Evolutionary conservation across 2,113 vertebrate species (phyloP).

Genomic region (Zootoca vivipara): DNA sequence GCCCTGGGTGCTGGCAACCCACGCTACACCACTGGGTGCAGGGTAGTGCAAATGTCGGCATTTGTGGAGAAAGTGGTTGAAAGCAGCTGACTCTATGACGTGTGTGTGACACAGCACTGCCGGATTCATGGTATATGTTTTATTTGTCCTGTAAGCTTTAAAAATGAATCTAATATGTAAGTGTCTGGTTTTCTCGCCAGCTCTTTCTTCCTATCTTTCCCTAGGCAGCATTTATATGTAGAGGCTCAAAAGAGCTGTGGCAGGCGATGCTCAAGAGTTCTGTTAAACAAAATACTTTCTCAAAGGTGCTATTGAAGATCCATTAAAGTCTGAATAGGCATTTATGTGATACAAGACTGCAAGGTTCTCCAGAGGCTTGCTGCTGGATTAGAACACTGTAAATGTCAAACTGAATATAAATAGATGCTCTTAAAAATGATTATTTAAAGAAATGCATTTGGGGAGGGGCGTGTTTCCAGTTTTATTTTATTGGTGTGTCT

Average conservation of each 20-base stretch:
- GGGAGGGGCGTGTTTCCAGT: not conserved
- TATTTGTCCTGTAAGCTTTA: fast-evolving
- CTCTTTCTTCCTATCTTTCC: not conserved
- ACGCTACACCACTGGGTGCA: no score
- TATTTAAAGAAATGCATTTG: not conserved
- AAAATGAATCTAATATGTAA: conserved; percentile 5
- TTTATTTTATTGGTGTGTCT: not conserved
- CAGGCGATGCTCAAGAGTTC: not conserved
- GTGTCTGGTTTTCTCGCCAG: not conserved
- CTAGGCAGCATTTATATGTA: not conserved
- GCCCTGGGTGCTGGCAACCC: no score
- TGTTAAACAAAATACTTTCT: conserved; percentile 11
- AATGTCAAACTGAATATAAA: conserved; percentile 2
- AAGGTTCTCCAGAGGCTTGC: not conserved
- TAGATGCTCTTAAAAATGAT: not conserved
- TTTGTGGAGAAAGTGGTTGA: not conserved
- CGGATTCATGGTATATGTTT: not conserved
- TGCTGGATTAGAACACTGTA: conserved; percentile 1
- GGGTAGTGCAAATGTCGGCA: not conserved
- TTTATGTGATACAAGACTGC: not conserved
- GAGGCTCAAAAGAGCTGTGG: not conserved
- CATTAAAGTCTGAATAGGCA: not conserved
- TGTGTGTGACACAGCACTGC: not conserved
- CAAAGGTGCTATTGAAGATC: conserved; percentile 23
- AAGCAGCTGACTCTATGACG: not conserved